Base-by-base conservation (phyloP, 2,888 invertebrate species). In the Hoplodrina ambigua region DNA sequence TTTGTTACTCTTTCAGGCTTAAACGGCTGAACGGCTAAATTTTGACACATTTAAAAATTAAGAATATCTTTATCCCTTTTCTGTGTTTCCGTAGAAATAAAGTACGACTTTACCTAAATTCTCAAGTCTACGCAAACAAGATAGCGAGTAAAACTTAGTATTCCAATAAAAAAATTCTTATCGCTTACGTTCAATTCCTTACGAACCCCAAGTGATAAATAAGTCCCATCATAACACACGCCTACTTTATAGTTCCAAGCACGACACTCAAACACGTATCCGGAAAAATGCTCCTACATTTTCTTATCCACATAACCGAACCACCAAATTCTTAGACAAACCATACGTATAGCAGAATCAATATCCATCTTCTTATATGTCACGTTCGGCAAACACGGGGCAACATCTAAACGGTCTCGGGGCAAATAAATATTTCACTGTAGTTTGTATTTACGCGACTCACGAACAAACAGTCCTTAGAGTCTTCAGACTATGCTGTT, bases 361-460 rank as follows among this genome's bases (percentile, higher is more conserved):
- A 84, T 83, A 83, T 85, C 87, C 82, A 80, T 84, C 81, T 77
- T 82, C 77, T 76, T 72, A 79, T 81, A 64, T 76, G 85, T 87
- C 90, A 90, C 90, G 90, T 90, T 90, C 90, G 57, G 71, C 82
- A 90, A 88, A 90, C 89, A 87, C 69, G 80, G 75, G 69, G 57
- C 74, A 80, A 70, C 81, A 79, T 81, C 86, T 85, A 83, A 85
- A 83, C 84, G 85, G 82, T 85, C 80, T 77, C 68, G 55, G 78
- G 44, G 78, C 85, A 88, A 88, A 88, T 88, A 88, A 88, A 88
- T 88, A 88, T 88, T 86, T 86, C 86, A 85, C 78, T 80, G 81
- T 83, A 82, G 82, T 80, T 86, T 79, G 81, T 90, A 87, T 90
- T 88, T 90, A 86, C 86, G 86, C 85, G 86, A 86, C 77, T 58